Evolutionary conservation across 2,113 vertebrate species (phyloP), one percentile per base, ranked within the genome.

Genomic region (Pygoscelis antarcticus): DNA sequence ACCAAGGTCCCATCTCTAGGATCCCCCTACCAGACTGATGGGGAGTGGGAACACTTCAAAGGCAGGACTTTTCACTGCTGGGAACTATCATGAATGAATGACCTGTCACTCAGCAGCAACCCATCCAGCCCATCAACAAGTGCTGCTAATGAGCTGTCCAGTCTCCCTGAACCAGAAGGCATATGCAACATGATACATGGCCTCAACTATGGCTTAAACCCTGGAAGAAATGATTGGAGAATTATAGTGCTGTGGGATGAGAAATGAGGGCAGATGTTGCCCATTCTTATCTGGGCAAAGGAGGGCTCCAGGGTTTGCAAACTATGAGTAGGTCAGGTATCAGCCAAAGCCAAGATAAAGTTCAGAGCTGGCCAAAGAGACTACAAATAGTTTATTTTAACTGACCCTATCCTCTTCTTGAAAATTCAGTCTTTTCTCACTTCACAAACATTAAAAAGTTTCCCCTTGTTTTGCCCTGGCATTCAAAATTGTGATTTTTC

Each of bases 281-380:
- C 16, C 0, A 0, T 12, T 82, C 44, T 54, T 40, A 26, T 40
- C 46, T 25, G 18, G n/a, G 40, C 5, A n/a, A 83, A 80, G 66
- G 32, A 64, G 23, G 14, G 36, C 16, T 78, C 22, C 65, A 32
- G 55, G 13, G 3, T 62, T 38, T 72, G 49, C 44, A 72, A 68
- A 83, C 57, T 25, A 1, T 26, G 27, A 87, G 42, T 12, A 83
- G 27, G 38, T 77, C 47, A 69, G 29, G 8, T 49, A 22, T 21
- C 47, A 49, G 17, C 30, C 46, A 79, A 66, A 90, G 32, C 52
- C 27, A 29, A 64, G n/a, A 29, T 60, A 66, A 44, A 75, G 25
- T 26, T 65, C 79, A 85, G 65, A 71, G 30, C 16, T 3, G 4
- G 14, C 19, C 47, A 60, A 58, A 79, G 20, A 52, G 5, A 21